A percentile compares a stretch with the other conserved stretches of the same genome.
Evolutionary conservation across 53 echinoderm and acorn worm species (phyloP).

Genomic region (Holothuria scabra): DNA sequence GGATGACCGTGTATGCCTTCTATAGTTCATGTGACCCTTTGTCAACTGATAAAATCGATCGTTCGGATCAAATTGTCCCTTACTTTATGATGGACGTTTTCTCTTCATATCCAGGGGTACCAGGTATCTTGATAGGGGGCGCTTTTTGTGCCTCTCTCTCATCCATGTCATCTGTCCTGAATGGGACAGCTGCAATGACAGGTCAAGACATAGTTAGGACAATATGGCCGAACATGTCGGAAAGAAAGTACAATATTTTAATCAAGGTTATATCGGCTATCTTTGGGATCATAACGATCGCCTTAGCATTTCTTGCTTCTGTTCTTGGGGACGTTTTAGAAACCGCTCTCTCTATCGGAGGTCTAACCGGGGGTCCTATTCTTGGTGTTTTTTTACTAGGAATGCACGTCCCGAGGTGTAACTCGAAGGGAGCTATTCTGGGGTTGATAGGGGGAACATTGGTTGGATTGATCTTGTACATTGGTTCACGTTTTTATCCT

Average conservation of each 20-base stretch:
- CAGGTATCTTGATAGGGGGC: slow-evolving; percentile 59
- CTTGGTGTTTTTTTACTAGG: slow-evolving; percentile 23
- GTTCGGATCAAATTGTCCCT: slow-evolving; percentile 50
- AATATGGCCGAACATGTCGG: slow-evolving; percentile 14
- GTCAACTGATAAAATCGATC: not conserved
- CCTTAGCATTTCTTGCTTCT: slow-evolving; percentile 47
- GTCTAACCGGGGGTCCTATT: slow-evolving; percentile 23
- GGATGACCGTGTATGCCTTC: slow-evolving; percentile 40
- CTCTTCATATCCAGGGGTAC: slow-evolving; percentile 41
- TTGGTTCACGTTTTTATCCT: slow-evolving; percentile 32
- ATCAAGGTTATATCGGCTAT: slow-evolving; percentile 22
- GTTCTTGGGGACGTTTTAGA: slow-evolving; percentile 36
- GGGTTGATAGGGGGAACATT: slow-evolving; percentile 33
- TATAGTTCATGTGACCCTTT: slow-evolving; percentile 53
- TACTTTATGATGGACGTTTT: slow-evolving; percentile 57
- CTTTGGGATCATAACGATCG: slow-evolving; percentile 16
- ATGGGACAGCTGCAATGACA: slow-evolving; percentile 18
- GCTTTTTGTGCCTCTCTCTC: slow-evolving; percentile 60
- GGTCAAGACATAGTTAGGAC: slow-evolving; percentile 42
- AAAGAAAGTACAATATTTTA: not conserved
- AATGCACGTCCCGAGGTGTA: slow-evolving; percentile 6
- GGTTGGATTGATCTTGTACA: not conserved
- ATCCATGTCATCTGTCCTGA: slow-evolving; percentile 40
- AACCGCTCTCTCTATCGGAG: slow-evolving; percentile 22
- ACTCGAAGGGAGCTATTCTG: slow-evolving; percentile 17